A percentile compares a stretch with the other conserved stretches of the same genome.
Evolutionary conservation across 2,113 vertebrate genomes (phyloP).

Genomic region (Sylvietta virens): DNA sequence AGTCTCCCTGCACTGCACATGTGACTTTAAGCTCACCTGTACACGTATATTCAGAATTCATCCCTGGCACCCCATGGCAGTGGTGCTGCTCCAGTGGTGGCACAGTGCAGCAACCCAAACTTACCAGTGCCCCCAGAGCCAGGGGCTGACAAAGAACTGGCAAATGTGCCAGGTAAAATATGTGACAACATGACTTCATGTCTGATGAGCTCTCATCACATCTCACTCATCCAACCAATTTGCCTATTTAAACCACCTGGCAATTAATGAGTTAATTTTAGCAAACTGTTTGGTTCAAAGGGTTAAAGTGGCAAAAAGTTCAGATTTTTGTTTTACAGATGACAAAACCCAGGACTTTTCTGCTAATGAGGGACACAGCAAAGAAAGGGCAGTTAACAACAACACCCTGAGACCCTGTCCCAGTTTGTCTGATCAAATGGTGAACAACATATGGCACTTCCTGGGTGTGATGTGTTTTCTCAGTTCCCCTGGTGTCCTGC

Average conservation of each 20-base stretch:
- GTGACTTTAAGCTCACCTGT: background rate
- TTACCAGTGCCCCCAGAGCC: background rate
- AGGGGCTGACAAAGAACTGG: background rate
- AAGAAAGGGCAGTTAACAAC: background rate
- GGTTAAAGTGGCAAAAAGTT: background rate
- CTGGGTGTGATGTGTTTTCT: background rate
- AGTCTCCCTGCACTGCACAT: background rate
- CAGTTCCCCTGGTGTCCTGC: background rate
- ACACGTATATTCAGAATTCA: background rate
- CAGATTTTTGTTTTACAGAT: background rate
- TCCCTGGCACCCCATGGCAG: background rate
- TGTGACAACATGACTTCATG: background rate
- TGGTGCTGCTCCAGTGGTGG: accelerated
- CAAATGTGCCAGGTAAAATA: background rate
- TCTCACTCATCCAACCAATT: background rate
- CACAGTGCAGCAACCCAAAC: background rate
- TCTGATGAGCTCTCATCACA: background rate
- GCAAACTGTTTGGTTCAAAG: background rate
- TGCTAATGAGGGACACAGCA: background rate
- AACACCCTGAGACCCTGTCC: background rate
- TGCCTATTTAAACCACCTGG: background rate
- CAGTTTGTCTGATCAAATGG: background rate
- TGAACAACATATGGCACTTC: background rate
- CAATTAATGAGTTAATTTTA: background rate
- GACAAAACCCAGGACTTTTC: background rate